Evolutionary conservation across 2,113 vertebrate genomes (phyloP).

Genomic region (Amazona vittata): DNA sequence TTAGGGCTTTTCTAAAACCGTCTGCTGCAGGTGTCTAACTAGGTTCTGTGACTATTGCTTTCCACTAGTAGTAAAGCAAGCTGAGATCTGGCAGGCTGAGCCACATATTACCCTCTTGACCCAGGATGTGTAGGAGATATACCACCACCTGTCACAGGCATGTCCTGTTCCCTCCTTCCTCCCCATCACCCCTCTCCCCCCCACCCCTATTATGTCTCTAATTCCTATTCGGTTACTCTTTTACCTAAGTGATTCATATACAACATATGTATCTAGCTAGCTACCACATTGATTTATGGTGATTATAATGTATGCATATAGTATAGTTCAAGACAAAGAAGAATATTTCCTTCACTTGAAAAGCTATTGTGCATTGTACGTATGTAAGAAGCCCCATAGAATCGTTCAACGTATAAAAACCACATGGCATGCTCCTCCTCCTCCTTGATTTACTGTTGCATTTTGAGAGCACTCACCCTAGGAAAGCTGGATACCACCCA

Average conservation of each 20-base stretch:
- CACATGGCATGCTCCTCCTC: not conserved
- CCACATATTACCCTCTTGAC: conserved; percentile 39
- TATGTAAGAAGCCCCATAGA: not conserved
- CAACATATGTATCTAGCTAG: not conserved
- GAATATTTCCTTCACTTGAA: not conserved
- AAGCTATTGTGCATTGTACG: not conserved
- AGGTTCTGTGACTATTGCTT: not conserved
- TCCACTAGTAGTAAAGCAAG: not conserved
- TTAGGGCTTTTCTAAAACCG: not conserved
- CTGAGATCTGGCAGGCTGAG: conserved; percentile 39
- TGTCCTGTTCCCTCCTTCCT: conserved; percentile 38
- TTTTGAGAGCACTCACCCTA: not conserved
- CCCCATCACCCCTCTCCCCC: not conserved
- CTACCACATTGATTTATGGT: not conserved
- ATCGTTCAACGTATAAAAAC: not conserved
- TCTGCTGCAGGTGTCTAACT: conserved; percentile 9
- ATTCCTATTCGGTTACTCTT: conserved; percentile 44
- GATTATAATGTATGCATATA: not conserved
- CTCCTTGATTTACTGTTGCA: not conserved
- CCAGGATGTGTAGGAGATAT: conserved; percentile 57
- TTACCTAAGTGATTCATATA: not conserved
- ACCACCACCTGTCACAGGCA: conserved; percentile 8
- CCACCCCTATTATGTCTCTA: not conserved
- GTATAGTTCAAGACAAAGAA: not conserved
- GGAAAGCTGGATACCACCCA: not conserved